Base-by-base conservation (phyloP, 2,888 invertebrate genomes). In the Nomada fabriciana region DNA sequence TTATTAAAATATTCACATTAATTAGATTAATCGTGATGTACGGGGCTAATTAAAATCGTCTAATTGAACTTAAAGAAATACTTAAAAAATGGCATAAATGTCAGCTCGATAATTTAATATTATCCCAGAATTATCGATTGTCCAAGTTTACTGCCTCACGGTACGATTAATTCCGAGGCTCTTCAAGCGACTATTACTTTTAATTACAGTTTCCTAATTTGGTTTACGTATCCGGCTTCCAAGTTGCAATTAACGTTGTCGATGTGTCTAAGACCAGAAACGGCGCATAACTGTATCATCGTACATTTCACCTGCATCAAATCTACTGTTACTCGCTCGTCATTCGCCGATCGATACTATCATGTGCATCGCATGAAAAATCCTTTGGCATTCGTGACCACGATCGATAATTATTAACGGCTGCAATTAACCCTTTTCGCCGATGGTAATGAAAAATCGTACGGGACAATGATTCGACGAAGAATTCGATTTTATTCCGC, bases 261-360 rank as follows among this genome's bases (percentile, higher is more conserved):
- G 68, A 53, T 53, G 69, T 36, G 20, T 67, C 71, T 61, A 64
- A 47, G 65, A 25, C 53, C 60, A 73, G 72, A 59, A 55, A 72
- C 52, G 52, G n/a, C 15, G 43, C n/a, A 4, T 82, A 82, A 82
- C 82, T 70, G 79, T 82, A 76, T 65, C 74, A n/a, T 23, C n/a
- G 29, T 42, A 42, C 43, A 72, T 77, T 60, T 80, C 29, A 36
- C 76, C 47, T 4, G 29, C 69, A 74, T 76, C 43, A 50, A 68
- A 79, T 82, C 74, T 84, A 85, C 85, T 69, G 85, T 85, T 85
- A 85, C 63, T 74, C 67, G 74, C 23, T 75, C 82, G 53, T 50
- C 73, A 82, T 75, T 82, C 82, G 20, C 10, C 29, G 55, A 69
- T 57, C 78, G 43, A 68, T 57, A 29, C 67, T 43, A 20, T 0